Percentiles rank a stretch among this genome's conserved stretches.
Conservation (phyloP, 2,113 vertebrate species). For the Zosterops hypoxanthus region DNA sequence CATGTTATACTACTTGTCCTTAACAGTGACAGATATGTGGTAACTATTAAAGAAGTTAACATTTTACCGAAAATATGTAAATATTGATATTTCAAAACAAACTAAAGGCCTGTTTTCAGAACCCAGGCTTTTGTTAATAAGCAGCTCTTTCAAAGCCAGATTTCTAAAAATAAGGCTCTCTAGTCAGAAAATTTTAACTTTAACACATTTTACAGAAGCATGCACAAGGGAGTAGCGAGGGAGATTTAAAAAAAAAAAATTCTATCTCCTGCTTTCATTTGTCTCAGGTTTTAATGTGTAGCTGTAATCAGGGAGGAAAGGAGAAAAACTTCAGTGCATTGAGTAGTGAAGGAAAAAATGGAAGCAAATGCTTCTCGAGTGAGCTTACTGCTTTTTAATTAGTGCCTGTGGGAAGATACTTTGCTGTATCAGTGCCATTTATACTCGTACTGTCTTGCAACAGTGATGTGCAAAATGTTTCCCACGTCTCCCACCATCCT, state of each 20-base stretch:
- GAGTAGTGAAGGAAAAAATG: neutral
- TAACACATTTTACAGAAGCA: neutral
- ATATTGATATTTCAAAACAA: neutral
- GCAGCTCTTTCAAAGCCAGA: neutral
- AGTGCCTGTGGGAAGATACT: constrained; percentile 66
- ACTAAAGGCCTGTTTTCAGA: neutral
- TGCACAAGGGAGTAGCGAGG: neutral
- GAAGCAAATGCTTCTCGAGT: neutral
- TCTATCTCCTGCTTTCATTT: neutral
- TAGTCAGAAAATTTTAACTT: neutral
- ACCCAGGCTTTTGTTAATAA: neutral
- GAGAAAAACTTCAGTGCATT: constrained; percentile 4
- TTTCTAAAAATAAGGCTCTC: neutral
- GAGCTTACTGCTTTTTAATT: constrained; percentile 70
- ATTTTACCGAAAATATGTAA: neutral
- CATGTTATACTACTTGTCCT: neutral
- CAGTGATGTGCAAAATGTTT: constrained; percentile 49
- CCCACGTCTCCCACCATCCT: constrained; percentile 20
- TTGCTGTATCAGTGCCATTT: constrained; percentile 35
- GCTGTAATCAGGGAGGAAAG: constrained; percentile 10
- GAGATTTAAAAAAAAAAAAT: neutral
- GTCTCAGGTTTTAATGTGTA: constrained; percentile 15
- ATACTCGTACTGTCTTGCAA: constrained; percentile 39
- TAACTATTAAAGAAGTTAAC: neutral
- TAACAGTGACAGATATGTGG: neutral